Evolutionary conservation across 1,140 invertebrate species (phyloP), one percentile per base, ranked within the genome.

Genomic region (Lepidostoma basale): DNA sequence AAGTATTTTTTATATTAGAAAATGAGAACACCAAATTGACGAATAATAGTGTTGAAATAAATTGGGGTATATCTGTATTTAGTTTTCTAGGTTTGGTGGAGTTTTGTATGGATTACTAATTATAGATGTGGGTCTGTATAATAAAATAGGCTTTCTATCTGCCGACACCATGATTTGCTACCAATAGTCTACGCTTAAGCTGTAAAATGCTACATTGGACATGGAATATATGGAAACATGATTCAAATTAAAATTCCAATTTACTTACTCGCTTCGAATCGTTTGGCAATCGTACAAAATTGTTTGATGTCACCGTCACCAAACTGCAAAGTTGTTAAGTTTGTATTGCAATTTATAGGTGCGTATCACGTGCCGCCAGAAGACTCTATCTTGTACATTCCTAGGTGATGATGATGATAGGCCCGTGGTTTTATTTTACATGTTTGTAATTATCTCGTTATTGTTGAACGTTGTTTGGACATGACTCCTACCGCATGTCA

Each of bases 391-490:
- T 59, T 71, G 66, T 72, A 72, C 66, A 64, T 72, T 60, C 28
- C 52, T 67, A 63, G 47, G 44, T 68, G n/a, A n/a, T n/a, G n/a
- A n/a, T n/a, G n/a, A n/a, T n/a, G n/a, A n/a, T n/a, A n/a, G 65
- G 42, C 66, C 66, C n/a, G 25, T 47, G 45, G 25, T 56, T 67
- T 67, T 63, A 49, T 59, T 66, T 67, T 47, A 39, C 59, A 10
- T 42, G 18, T n/a, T 49, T 68, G 60, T 68, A 68, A 68, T 65
- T 54, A 66, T 45, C 60, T 72, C 62, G 66, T 72, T 72, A 72
- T 72, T 68, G 70, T 72, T 72, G 70, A 68, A 56, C 52, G 66
- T 72, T 72, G 66, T 72, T 72, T 72, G 52, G 45, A 56, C 59
- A 66, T 64, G 69, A 59, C 54, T 39, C 22, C 33, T 62, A 56